These are phyloP conservation scores for Ataeniobius toweri DNA, from an alignment of 2,797 vertebrate genomes.

Conservation along the genomic window DNA sequence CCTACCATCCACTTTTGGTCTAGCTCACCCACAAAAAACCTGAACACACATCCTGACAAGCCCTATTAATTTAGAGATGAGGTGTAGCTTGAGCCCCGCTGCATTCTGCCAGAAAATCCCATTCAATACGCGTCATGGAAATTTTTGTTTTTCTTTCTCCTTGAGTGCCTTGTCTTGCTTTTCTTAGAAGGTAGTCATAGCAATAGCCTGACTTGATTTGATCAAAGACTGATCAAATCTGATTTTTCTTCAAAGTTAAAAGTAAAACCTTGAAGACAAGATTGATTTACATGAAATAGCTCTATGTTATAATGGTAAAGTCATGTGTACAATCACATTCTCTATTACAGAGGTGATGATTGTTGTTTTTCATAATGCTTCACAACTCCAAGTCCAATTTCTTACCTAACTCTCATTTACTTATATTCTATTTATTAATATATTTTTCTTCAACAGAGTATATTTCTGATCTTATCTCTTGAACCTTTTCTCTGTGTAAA, in stretches of 20 bases:
- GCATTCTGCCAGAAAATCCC: conserved; percentile 36
- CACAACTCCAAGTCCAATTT: conserved; percentile 4
- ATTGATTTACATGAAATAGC: conserved; percentile 2
- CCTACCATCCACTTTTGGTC: conserved; percentile 54
- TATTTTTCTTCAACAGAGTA: background rate
- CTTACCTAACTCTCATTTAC: conserved; percentile 10
- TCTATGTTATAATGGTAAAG: conserved; percentile 22
- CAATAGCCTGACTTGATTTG: background rate
- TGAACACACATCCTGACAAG: conserved; percentile 60
- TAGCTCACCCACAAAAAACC: conserved; percentile 57
- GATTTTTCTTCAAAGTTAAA: conserved; percentile 14
- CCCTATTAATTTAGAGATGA: conserved; percentile 63
- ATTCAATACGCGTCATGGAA: conserved; percentile 31
- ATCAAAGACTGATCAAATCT: conserved; percentile 25
- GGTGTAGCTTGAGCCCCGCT: conserved; percentile 39
- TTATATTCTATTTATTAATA: no score
- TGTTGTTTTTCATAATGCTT: conserved; percentile 30
- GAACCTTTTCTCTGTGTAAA: no score
- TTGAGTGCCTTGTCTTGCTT: conserved; percentile 43
- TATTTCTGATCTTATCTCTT: no score
- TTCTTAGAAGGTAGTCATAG: background rate
- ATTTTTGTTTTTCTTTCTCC: conserved; percentile 41
- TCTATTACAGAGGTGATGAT: conserved; percentile 40
- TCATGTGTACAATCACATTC: conserved; percentile 5
- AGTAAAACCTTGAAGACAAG: conserved; percentile 16